phyloP scores from a whole-genome alignment of 2,888 invertebrate species.

The Adela reaumurella region DNA sequence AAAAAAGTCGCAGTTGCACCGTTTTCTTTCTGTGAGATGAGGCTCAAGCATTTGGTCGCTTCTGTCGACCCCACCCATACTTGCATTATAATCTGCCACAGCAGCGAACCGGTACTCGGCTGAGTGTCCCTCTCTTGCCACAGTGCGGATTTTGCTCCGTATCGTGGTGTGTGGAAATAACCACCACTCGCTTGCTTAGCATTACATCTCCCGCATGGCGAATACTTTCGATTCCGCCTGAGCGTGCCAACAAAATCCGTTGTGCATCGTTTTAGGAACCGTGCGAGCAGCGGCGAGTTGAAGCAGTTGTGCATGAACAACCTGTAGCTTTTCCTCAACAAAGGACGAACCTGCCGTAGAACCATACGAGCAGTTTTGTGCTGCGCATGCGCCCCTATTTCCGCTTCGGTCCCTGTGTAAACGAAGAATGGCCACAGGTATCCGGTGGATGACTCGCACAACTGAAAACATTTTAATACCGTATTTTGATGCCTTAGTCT shows the following conservation, averaged over 20 bases:
- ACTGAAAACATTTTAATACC: conserved; percentile 15
- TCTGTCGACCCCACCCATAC: too few species aligned
- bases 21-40: too few species aligned
- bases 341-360: background rate
- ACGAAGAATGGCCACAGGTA: conserved; percentile 3
- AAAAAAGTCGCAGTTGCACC: too few species aligned
- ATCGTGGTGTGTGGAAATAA: conserved; percentile 14
- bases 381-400: too few species aligned
- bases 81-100: too few species aligned
- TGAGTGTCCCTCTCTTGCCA: background rate
- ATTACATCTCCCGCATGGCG: conserved; percentile 4
- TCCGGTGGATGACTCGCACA: conserved; percentile 11
- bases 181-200: too few species aligned
- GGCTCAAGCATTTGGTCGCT: too few species aligned
- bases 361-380: too few species aligned
- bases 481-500: conserved; percentile 8
- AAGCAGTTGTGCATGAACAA: conserved; percentile 13
- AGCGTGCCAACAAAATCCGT: conserved; percentile 4
- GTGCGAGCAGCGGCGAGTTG: conserved; percentile 11
- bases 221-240: background rate
- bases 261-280: conserved; percentile 2
- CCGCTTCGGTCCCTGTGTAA: background rate
- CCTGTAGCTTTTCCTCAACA: background rate
- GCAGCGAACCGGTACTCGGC: conserved; percentile 3
- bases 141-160: background rate